These are phyloP conservation scores for Lycopodina hypogea DNA, from an alignment of 37 sponge, comb jelly and placozoan genomes.

Conservation along the genomic window DNA sequence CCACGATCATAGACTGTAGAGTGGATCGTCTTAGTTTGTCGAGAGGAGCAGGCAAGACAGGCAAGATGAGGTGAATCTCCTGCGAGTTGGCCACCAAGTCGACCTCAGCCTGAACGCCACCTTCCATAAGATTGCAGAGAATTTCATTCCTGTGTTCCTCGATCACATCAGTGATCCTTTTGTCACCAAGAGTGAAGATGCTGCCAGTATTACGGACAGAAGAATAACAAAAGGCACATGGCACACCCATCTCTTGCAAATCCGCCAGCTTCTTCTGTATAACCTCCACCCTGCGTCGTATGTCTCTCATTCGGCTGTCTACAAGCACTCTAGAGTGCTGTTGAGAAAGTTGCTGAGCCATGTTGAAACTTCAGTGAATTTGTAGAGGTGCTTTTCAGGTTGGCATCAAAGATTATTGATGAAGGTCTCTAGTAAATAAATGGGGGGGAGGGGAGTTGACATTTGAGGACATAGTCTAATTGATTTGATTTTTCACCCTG, in stretches of 20 bases:
- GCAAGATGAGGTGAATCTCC: slow-evolving; percentile 62
- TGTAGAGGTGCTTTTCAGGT: no score
- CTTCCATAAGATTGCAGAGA: slow-evolving; percentile 26
- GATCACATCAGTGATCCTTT: slow-evolving; percentile 55
- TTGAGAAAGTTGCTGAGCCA: slow-evolving; percentile 18
- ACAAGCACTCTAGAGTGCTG: not conserved
- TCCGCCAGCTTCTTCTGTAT: slow-evolving; percentile 71
- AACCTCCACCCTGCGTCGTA: slow-evolving; percentile 56
- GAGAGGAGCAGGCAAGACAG: slow-evolving; percentile 48
- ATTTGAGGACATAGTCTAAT: no score
- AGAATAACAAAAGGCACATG: slow-evolving; percentile 60
- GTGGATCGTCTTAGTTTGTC: slow-evolving; percentile 29
- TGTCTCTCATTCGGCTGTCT: slow-evolving; percentile 46
- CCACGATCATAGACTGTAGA: slow-evolving; percentile 52
- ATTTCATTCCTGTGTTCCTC: slow-evolving; percentile 58
- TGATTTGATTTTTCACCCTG: no score
- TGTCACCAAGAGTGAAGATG: slow-evolving; percentile 59
- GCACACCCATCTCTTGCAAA: slow-evolving; percentile 54
- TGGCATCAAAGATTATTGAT: no score
- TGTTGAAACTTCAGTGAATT: not conserved
- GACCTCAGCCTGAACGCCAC: not conserved
- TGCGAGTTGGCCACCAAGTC: not conserved
- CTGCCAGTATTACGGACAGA: slow-evolving; percentile 60
- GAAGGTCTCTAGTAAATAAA: no score
- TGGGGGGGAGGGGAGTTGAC: no score